Conservation (phyloP, 2,888 invertebrate genomes). For the Drosophila nr. medialis region DNA sequence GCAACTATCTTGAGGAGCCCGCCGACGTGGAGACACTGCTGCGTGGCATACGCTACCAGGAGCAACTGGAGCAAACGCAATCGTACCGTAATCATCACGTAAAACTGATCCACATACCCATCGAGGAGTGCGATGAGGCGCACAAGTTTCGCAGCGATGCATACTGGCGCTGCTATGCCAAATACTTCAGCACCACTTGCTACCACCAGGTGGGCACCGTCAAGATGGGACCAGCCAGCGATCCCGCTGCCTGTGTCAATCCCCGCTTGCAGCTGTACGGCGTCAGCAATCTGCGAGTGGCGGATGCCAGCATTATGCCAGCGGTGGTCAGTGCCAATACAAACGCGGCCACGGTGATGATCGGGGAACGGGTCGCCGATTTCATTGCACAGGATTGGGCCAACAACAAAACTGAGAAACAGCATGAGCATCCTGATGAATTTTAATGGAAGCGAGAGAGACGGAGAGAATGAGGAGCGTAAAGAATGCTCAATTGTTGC, state of each 20-base stretch:
- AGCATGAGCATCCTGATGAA: conserved; percentile 40
- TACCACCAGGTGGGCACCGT: conserved; percentile 90
- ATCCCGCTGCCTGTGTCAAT: conserved; percentile 89
- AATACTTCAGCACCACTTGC: conserved; percentile 88
- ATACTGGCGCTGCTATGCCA: conserved; percentile 89
- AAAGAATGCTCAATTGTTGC: not conserved
- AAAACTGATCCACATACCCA: conserved; percentile 62
- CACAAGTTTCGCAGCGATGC: conserved; percentile 60
- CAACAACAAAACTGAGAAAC: not conserved
- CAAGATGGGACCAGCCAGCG: conserved; percentile 89
- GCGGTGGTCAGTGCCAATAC: conserved; percentile 91
- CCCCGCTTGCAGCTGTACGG: conserved; percentile 88
- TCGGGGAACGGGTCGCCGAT: conserved; percentile 92
- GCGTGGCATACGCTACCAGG: conserved; percentile 84
- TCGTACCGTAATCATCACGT: conserved; percentile 83
- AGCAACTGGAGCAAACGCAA: conserved; percentile 83
- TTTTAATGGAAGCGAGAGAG: conserved; percentile 26
- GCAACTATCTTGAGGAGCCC: conserved; percentile 88
- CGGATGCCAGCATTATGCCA: conserved; percentile 93
- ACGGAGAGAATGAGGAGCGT: not conserved
- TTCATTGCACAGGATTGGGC: conserved; percentile 79
- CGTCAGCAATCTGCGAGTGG: conserved; percentile 88
- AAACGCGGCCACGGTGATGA: conserved; percentile 94
- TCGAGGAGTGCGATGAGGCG: conserved; percentile 72
- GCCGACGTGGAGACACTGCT: conserved; percentile 86